These are phyloP conservation scores for Melieria crassipennis DNA, from an alignment of 2,888 invertebrate species.

Conservation along the genomic window DNA sequence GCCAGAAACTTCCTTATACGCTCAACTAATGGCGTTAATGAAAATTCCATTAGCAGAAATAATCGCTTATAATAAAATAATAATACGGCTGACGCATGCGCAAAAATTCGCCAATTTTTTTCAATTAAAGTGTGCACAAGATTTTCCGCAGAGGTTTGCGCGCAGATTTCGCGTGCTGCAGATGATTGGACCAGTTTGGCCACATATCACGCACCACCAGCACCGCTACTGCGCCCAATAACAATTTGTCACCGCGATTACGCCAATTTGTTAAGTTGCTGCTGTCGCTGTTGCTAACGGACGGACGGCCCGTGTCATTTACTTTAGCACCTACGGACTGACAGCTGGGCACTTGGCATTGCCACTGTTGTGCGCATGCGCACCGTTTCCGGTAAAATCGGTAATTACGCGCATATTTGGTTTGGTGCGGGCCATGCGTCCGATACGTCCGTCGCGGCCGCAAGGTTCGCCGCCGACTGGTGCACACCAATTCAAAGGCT, in stretches of 20 bases:
- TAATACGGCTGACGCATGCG: too few relatives aligned
- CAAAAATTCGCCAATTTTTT: too few relatives aligned
- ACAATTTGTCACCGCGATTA: constrained; percentile 30
- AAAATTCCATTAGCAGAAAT: too few relatives aligned
- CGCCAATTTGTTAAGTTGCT: constrained; percentile 27
- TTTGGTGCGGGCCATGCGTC: neutral
- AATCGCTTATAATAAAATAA: too few relatives aligned
- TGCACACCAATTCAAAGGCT: too few relatives aligned
- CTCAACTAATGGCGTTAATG: too few relatives aligned
- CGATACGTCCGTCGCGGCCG: neutral
- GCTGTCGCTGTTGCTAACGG: neutral
- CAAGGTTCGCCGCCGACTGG: neutral
- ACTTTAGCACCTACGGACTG: constrained; percentile 8
- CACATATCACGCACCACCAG: too few relatives aligned
- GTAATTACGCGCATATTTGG: constrained; percentile 26
- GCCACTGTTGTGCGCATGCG: neutral
- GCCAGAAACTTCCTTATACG: too few relatives aligned
- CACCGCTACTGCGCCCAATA: constrained; percentile 1
- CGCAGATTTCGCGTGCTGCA: too few relatives aligned
- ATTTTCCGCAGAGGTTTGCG: too few relatives aligned
- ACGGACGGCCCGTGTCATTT: neutral
- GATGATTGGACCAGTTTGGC: too few relatives aligned
- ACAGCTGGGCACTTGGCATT: constrained; percentile 20
- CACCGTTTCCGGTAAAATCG: constrained; percentile 32
- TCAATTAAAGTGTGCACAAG: too few relatives aligned